Evolutionary conservation across 2,888 invertebrate genomes (phyloP).

Genomic region (Orthosia gracilis): DNA sequence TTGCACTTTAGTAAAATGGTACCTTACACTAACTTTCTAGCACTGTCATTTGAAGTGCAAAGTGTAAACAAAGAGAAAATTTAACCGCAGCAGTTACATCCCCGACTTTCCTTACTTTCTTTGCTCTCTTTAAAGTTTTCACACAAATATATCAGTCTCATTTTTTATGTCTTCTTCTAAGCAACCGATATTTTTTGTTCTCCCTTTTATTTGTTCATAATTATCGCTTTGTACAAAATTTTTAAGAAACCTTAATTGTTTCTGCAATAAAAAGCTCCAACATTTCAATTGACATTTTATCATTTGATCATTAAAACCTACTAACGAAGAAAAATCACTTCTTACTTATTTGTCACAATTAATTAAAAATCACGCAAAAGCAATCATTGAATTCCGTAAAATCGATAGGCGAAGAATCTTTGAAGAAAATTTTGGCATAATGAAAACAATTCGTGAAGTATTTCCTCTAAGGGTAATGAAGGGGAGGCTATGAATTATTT

Average conservation of each 20-base stretch:
- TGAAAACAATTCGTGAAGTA: slow-evolving; percentile 77
- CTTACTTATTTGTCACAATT: slow-evolving; percentile 35
- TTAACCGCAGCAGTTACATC: slow-evolving; percentile 36
- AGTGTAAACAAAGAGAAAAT: slow-evolving; percentile 58
- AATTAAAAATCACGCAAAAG: slow-evolving; percentile 49
- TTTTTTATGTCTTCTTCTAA: neutral
- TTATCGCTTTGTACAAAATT: neutral
- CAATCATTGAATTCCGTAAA: slow-evolving; percentile 38
- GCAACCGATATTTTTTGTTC: neutral
- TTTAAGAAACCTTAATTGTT: neutral
- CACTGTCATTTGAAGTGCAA: slow-evolving; percentile 33
- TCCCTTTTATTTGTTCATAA: neutral
- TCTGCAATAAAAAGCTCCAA: neutral
- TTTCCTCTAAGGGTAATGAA: slow-evolving; percentile 77
- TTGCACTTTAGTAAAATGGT: slow-evolving; percentile 7
- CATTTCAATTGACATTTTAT: neutral
- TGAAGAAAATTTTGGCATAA: slow-evolving; percentile 61
- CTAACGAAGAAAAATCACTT: slow-evolving; percentile 20
- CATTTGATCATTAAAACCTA: slow-evolving; percentile 3
- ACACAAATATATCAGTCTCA: neutral
- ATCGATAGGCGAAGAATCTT: slow-evolving; percentile 54
- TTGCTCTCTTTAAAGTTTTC: slow-evolving; percentile 8
- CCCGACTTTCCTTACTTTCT: slow-evolving; percentile 40
- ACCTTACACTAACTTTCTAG: slow-evolving; percentile 36
- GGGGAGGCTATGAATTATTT: slow-evolving; percentile 81